Conservation (phyloP, 2,113 vertebrate genomes). For the Chitala chitala region DNA sequence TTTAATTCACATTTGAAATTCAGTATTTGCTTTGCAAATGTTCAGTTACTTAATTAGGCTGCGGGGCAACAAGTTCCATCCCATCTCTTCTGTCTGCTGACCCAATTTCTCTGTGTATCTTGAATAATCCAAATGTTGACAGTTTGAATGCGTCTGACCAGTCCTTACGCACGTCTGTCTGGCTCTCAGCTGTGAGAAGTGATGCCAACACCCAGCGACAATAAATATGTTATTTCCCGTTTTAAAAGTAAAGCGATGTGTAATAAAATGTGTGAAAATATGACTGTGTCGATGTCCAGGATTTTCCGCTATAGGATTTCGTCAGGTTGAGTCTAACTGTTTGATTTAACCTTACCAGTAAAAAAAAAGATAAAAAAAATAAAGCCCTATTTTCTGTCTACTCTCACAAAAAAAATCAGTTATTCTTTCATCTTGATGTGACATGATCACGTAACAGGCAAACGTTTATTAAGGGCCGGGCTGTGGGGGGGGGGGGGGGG, state of each 20-base stretch:
- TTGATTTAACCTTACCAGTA: constrained; percentile 70
- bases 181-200: too few species aligned
- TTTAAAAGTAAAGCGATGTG: not conserved
- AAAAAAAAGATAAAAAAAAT: constrained; percentile 61
- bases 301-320: constrained; percentile 52
- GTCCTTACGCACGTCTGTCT: too few species aligned
- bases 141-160: too few species aligned
- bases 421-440: constrained; percentile 69
- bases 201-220: too few species aligned
- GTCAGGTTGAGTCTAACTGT: constrained; percentile 51
- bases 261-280: not conserved
- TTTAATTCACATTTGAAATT: not conserved
- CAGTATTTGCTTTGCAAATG: not conserved
- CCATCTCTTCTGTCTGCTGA: constrained; percentile 12
- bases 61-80: not conserved
- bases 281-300: not conserved
- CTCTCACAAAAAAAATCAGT: constrained; percentile 50
- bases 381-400: constrained; percentile 59
- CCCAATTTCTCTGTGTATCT: not conserved
- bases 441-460: constrained; percentile 55
- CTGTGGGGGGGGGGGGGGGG: too few species aligned
- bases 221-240: too few species aligned
- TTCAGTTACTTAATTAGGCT: not conserved
- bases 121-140: not conserved
- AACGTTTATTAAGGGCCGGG: constrained; percentile 57